Conservation (phyloP, 2,888 invertebrate genomes). For the Apodemia hepburni region DNA sequence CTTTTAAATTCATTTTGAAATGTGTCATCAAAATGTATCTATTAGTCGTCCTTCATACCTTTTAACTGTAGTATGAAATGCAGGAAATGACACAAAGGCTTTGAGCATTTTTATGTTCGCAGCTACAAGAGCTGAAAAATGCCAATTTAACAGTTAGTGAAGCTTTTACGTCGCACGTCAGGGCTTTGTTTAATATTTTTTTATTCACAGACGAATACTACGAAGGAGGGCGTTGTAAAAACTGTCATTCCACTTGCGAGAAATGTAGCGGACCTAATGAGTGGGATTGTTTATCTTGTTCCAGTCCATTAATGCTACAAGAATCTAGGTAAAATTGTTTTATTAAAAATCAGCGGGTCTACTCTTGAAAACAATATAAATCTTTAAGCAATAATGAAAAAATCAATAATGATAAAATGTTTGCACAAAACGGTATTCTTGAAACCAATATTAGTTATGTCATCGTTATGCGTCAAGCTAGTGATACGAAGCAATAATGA, state of each 20-base stretch:
- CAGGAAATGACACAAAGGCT: slow-evolving; percentile 33
- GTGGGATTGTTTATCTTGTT: slow-evolving; percentile 88
- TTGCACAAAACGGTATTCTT: too few species aligned
- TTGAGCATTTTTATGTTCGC: slow-evolving; percentile 36
- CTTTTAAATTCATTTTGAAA: background rate
- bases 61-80: slow-evolving; percentile 30
- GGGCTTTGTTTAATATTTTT: slow-evolving; percentile 37
- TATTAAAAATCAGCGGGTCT: slow-evolving; percentile 40
- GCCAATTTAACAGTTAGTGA: slow-evolving; percentile 38
- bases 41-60: slow-evolving; percentile 22
- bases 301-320: slow-evolving; percentile 86
- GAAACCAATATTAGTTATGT: too few species aligned
- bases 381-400: too few species aligned
- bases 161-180: slow-evolving; percentile 34
- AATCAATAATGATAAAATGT: too few species aligned
- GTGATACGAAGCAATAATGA: too few species aligned
- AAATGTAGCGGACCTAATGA: slow-evolving; percentile 90
- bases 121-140: slow-evolving; percentile 36
- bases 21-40: slow-evolving; percentile 5
- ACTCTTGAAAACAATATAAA: too few species aligned
- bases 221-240: slow-evolving; percentile 87
- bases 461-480: too few species aligned
- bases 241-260: slow-evolving; percentile 91
- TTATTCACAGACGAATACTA: slow-evolving; percentile 85
- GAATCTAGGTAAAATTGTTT: slow-evolving; percentile 65